Evolutionary conservation across 2,888 invertebrate species (phyloP).

Genomic region (Protonemura montana): DNA sequence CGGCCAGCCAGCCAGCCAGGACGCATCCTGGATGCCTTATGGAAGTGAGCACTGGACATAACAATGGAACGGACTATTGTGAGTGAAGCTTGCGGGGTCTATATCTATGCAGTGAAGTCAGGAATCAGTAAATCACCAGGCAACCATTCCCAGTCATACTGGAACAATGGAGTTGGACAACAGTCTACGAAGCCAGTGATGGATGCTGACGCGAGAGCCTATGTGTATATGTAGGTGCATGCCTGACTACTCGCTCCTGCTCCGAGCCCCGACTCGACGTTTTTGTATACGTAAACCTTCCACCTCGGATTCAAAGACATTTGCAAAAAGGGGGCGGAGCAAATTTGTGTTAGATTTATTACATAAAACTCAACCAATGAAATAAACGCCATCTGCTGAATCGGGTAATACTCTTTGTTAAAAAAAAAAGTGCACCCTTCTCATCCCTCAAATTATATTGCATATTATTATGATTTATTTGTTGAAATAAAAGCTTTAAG

Average conservation of each 20-base stretch:
- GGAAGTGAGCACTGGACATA: constrained; percentile 32
- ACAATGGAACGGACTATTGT: constrained; percentile 42
- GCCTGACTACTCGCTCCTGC: constrained; percentile 26
- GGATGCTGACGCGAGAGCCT: constrained; percentile 47
- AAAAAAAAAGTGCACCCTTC: constrained; percentile 40
- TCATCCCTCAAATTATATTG: constrained; percentile 58
- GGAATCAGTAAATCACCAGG: constrained; percentile 49
- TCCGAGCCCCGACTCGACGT: neutral
- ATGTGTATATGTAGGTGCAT: constrained; percentile 41
- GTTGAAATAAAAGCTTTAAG: constrained; percentile 56
- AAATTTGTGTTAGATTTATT: constrained; percentile 50
- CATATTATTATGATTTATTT: constrained; percentile 63
- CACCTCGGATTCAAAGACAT: constrained; percentile 47
- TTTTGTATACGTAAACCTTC: constrained; percentile 45
- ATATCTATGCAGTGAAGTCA: constrained; percentile 40
- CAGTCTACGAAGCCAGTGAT: constrained; percentile 42
- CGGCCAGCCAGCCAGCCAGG: neutral
- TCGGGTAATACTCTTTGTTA: constrained; percentile 41
- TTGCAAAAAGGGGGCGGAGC: constrained; percentile 48
- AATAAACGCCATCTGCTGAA: constrained; percentile 62
- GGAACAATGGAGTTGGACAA: constrained; percentile 47
- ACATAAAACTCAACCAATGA: constrained; percentile 51
- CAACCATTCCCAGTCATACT: constrained; percentile 48
- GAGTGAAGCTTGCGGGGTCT: constrained; percentile 42
- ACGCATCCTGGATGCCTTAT: constrained; percentile 40